A percentile compares a stretch with the other conserved stretches of the same genome.
Conservation (phyloP, 2,888 invertebrate genomes). For the Schizaphis graminum region DNA sequence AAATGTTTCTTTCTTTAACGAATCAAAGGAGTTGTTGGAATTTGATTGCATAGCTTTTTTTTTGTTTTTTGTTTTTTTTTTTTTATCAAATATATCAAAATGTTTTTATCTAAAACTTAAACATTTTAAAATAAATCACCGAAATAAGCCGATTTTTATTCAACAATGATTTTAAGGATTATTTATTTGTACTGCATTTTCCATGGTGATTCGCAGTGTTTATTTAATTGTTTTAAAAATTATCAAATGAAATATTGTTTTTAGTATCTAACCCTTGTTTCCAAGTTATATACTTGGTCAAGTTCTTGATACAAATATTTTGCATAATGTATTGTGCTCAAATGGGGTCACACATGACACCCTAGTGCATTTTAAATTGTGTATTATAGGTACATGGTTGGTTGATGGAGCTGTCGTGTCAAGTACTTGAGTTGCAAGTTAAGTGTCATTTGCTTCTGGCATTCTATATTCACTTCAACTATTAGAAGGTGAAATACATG, state of each 20-base stretch:
- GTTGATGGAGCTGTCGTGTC: slow-evolving; percentile 2
- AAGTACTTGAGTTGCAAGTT: background rate
- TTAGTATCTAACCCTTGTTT: background rate
- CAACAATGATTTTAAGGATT: background rate
- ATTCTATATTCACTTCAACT: background rate
- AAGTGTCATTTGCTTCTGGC: slow-evolving; percentile 2
- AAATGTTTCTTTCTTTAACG: background rate
- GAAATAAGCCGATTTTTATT: background rate
- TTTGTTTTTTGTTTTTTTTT: too few species aligned
- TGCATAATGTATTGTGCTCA: background rate
- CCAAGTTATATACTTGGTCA: background rate
- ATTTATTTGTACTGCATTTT: background rate
- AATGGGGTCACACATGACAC: background rate
- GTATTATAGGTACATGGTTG: background rate
- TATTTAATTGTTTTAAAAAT: background rate
- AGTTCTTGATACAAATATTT: background rate
- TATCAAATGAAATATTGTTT: background rate
- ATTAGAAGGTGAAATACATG: background rate
- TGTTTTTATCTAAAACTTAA: background rate
- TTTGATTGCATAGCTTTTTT: background rate
- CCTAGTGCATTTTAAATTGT: background rate
- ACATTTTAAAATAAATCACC: background rate
- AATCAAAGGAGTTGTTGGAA: background rate
- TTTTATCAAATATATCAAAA: background rate
- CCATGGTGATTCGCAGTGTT: background rate